Evolutionary conservation across 1,140 invertebrate genomes (phyloP).

Genomic region (Pogonognathellus flavescens): DNA sequence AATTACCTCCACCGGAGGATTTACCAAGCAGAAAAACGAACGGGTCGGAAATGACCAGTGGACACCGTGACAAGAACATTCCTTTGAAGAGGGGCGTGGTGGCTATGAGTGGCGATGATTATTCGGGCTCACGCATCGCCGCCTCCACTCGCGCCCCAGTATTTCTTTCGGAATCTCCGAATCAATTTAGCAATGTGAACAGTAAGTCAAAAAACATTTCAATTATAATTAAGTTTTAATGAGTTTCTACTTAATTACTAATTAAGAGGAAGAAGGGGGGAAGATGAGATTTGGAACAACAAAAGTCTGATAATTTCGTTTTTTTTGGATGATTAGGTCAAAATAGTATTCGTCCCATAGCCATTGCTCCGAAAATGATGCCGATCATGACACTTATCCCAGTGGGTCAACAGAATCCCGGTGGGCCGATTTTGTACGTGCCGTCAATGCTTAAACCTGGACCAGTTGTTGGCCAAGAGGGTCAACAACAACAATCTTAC

Average conservation of each 20-base stretch:
- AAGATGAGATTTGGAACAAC: too few species aligned
- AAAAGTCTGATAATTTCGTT: slow-evolving; percentile 30
- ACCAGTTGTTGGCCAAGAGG: slow-evolving; percentile 53
- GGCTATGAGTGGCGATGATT: slow-evolving; percentile 63
- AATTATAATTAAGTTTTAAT: background rate
- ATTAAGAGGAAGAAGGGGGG: too few species aligned
- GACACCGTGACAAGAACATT: slow-evolving; percentile 67
- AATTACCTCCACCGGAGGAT: slow-evolving; percentile 54
- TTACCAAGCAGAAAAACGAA: slow-evolving; percentile 65
- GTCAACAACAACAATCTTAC: slow-evolving; percentile 45
- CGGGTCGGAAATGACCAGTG: slow-evolving; percentile 67
- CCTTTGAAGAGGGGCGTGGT: slow-evolving; percentile 65
- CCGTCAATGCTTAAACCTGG: slow-evolving; percentile 61
- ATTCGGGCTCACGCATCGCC: slow-evolving; percentile 62
- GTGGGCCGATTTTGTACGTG: slow-evolving; percentile 64
- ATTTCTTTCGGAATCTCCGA: slow-evolving; percentile 64
- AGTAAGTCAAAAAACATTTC: slow-evolving; percentile 39
- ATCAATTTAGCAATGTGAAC: slow-evolving; percentile 72
- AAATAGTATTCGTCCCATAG: slow-evolving; percentile 67
- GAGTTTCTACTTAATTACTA: too few species aligned
- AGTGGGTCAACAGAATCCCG: slow-evolving; percentile 60
- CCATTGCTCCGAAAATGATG: slow-evolving; percentile 69
- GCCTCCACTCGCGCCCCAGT: slow-evolving; percentile 67
- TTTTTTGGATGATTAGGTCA: slow-evolving; percentile 60
- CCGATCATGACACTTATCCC: slow-evolving; percentile 65